Percentiles rank a stretch among this genome's conserved stretches.
phyloP scores from a whole-genome alignment of 2,797 vertebrate genomes.

The Alauda arvensis region DNA sequence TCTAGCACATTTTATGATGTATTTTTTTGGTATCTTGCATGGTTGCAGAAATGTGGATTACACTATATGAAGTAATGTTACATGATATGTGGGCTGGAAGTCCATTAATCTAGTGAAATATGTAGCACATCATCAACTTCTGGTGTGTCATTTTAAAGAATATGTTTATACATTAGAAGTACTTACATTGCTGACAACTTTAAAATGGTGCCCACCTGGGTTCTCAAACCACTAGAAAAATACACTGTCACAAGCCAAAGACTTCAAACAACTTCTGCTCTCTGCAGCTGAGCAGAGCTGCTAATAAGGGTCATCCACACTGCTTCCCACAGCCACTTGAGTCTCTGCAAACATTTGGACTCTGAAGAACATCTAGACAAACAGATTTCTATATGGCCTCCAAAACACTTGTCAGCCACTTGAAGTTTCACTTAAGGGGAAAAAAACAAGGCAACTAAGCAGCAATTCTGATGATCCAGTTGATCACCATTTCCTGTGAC shows the following conservation, averaged over 20 bases:
- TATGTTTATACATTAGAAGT: slow-evolving; percentile 25
- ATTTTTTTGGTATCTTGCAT: slow-evolving; percentile 52
- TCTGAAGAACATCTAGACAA: slow-evolving; percentile 12
- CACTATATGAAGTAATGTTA: slow-evolving; percentile 69
- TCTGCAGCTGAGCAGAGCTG: neutral
- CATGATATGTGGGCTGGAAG: slow-evolving; percentile 27
- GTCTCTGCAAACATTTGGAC: slow-evolving; percentile 10
- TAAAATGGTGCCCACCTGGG: slow-evolving; percentile 1
- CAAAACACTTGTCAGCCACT: neutral
- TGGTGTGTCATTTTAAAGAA: slow-evolving; percentile 38
- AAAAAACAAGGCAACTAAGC: neutral
- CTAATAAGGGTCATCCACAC: neutral
- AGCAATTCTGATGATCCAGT: neutral
- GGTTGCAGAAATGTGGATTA: slow-evolving; percentile 56
- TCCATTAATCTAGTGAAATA: slow-evolving; percentile 58
- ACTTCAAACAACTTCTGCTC: neutral
- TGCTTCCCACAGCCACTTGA: neutral
- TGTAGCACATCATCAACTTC: slow-evolving; percentile 45
- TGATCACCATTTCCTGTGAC: neutral
- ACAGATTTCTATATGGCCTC: neutral
- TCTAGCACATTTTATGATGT: slow-evolving; percentile 48
- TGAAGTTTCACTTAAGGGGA: neutral
- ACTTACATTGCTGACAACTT: slow-evolving; percentile 11
- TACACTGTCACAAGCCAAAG: neutral
- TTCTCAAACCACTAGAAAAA: slow-evolving; percentile 5